Evolutionary conservation across 2,797 vertebrate genomes (phyloP).

Genomic region (Balearica regulorum): DNA sequence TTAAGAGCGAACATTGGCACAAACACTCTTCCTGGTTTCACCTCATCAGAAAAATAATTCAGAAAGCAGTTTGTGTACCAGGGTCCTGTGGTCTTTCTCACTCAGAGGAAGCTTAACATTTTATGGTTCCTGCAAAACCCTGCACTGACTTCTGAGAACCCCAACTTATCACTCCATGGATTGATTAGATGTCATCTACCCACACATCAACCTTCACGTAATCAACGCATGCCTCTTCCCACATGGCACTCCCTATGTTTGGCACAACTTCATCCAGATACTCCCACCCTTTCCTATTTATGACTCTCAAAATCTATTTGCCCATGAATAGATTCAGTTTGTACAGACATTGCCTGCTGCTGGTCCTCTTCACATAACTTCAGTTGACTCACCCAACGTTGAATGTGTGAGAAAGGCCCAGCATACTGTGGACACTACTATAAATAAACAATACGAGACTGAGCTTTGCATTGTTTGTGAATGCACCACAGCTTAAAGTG

Average conservation of each 20-base stretch:
- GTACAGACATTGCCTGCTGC: not conserved
- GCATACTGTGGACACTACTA: not conserved
- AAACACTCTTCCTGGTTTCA: not conserved
- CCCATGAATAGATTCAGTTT: not conserved
- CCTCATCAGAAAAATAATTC: not conserved
- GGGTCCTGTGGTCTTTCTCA: not conserved
- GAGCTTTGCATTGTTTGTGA: not conserved
- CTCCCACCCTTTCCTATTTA: conserved; percentile 61
- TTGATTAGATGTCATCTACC: conserved; percentile 50
- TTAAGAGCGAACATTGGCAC: not conserved
- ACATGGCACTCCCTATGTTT: conserved; percentile 46
- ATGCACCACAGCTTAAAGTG: not conserved
- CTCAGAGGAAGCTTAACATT: not conserved
- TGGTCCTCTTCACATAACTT: not conserved
- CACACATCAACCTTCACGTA: conserved; percentile 34
- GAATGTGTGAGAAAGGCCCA: not conserved
- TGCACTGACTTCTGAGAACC: conserved; percentile 4
- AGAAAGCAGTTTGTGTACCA: not conserved
- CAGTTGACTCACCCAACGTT: not conserved
- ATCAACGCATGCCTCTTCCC: conserved; percentile 31
- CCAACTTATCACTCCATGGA: not conserved
- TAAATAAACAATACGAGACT: not conserved
- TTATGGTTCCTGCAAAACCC: not conserved
- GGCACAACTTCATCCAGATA: conserved; percentile 48
- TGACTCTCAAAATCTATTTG: conserved; percentile 44